Evolutionary conservation across 2,888 invertebrate genomes (phyloP), one percentile per base, ranked within the genome.

Genomic region (Reticulitermes lucifugus): DNA sequence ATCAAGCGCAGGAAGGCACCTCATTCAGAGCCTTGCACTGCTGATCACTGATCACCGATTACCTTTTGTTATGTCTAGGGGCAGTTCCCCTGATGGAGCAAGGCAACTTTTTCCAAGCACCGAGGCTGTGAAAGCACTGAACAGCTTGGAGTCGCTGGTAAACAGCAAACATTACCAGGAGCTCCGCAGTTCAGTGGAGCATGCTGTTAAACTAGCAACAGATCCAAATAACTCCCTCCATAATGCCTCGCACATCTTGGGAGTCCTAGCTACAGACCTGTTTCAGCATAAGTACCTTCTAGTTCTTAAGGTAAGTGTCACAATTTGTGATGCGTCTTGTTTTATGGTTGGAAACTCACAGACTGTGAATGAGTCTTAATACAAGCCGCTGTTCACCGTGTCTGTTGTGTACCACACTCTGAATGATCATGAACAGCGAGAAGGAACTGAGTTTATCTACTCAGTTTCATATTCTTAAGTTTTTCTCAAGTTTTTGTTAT

Each of bases 131-230:
- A 91, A 90, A 87, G 91, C 91, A 14, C 90, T 92, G 89, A 90
- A 90, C 81, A 88, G 88, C 70, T 88, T 92, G 70, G 92, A 92
- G 87, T 89, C 89, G 22, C 89, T 92, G 41, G 86, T 90, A 73
- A 86, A 88, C 21, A 91, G 91, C 86, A 92, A 92, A 86, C 91
- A 91, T 84, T 92, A 91, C 87, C 87, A 89, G 5, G 92, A 92
- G 59, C 87, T 91, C 10, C 90, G 90, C 84, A 89, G 89, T 51
- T 90, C 90, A 59, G 89, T 92, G 35, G 92, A 92, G 86, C 89
- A 90, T 81, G 90, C 91, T 25, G 88, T 92, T 18, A 89, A 89
- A 81, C 89, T 87, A 59, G 87, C 88, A n/a, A 87, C 87, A 83
- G 87, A 88, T 77, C 83, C 87, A 35, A 79, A 83, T 29, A 87